A percentile compares a stretch with the other conserved stretches of the same genome.
Evolutionary conservation across 2,797 vertebrate species (phyloP).

Genomic region (Heliangelus exortis): DNA sequence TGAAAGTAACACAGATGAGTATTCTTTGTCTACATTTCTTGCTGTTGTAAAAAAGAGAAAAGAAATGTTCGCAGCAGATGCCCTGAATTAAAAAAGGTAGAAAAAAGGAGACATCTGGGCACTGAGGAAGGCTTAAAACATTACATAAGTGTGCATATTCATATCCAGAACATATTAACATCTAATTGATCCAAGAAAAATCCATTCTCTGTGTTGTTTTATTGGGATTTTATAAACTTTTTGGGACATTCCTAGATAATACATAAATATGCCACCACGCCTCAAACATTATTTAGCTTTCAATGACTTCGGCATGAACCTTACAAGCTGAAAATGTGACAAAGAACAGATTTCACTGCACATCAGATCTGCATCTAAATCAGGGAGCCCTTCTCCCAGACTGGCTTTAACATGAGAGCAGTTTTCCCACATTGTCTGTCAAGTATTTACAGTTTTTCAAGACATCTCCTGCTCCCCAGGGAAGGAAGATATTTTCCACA

Average conservation of each 20-base stretch:
- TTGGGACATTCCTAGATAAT: not conserved
- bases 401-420: not conserved
- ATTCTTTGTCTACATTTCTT: not conserved
- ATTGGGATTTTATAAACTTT: not conserved
- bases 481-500: not conserved
- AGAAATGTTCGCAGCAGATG: not conserved
- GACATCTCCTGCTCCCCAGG: not conserved
- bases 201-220: not conserved
- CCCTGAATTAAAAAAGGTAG: not conserved
- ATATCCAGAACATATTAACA: not conserved
- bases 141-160: not conserved
- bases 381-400: not conserved
- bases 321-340: conserved; percentile 14
- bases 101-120: not conserved
- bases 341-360: conserved; percentile 34
- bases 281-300: not conserved
- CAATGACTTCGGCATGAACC: not conserved
- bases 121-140: not conserved
- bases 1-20: not conserved
- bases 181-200: not conserved
- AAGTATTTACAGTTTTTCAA: conserved; percentile 36
- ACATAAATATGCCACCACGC: not conserved
- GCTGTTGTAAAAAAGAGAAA: not conserved
- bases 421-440: conserved; percentile 6
- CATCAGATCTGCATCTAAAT: conserved; percentile 17